These are phyloP conservation scores for Camponotus vicinus DNA, from an alignment of 1,140 invertebrate genomes.

Conservation along the genomic window DNA sequence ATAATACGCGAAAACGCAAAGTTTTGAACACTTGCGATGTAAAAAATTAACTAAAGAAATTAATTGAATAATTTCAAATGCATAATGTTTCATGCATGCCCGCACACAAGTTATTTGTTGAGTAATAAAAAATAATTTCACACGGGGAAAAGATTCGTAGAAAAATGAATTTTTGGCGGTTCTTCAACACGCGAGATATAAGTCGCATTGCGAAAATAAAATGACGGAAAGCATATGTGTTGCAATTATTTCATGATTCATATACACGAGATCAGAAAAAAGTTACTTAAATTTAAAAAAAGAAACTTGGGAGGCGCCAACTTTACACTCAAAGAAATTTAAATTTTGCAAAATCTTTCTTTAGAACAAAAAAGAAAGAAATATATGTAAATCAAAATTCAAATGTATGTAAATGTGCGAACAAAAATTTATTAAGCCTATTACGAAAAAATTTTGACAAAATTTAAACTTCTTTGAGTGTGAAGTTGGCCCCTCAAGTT, in stretches of 20 bases:
- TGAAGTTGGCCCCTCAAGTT: no score
- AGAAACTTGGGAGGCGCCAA: no score
- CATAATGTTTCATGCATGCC: not conserved
- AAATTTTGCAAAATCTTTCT: not conserved
- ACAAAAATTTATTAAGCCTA: no score
- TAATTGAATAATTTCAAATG: not conserved
- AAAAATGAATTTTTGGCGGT: conserved; percentile 29
- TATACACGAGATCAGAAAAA: not conserved
- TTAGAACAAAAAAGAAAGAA: no score
- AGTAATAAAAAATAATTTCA: not conserved
- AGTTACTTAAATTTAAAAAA: no score
- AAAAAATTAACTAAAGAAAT: not conserved
- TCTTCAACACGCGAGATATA: conserved; percentile 8
- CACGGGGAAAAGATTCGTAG: conserved; percentile 6
- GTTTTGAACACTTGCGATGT: not conserved
- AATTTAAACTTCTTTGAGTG: no score
- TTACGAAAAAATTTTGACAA: no score
- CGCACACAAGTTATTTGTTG: not conserved
- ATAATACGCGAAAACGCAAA: not conserved
- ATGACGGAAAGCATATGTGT: not conserved
- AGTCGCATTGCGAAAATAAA: conserved; percentile 6
- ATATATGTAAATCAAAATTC: no score
- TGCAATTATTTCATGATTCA: conserved; percentile 25
- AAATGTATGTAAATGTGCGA: no score
- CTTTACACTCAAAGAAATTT: no score